phyloP scores from a whole-genome alignment of 2,113 vertebrate species.

The Parus major region DNA sequence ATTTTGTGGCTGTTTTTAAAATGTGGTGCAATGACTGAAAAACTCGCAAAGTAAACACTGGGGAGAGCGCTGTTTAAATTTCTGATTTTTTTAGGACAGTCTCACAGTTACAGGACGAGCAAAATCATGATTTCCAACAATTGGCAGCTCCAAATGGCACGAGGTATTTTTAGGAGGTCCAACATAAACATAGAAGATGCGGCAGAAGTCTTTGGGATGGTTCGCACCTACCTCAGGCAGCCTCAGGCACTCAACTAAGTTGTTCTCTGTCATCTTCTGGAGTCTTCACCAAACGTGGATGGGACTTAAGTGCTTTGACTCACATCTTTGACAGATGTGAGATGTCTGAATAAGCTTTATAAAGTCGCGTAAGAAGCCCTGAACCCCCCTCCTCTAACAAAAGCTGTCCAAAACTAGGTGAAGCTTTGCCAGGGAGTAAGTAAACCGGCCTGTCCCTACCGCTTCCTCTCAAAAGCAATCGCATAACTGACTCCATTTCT shows the following conservation, averaged over 20 bases:
- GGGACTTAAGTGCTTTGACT: background rate
- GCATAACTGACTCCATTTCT: background rate
- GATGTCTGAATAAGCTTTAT: background rate
- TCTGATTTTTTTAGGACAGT: background rate
- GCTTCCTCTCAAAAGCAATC: slow-evolving; percentile 13
- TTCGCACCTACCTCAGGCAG: background rate
- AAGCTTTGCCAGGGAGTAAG: background rate
- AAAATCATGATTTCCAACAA: slow-evolving; percentile 5
- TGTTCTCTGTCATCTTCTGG: background rate
- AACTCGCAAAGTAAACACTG: background rate
- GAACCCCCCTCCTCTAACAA: background rate
- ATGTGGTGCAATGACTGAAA: background rate
- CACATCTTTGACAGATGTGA: slow-evolving; percentile 3
- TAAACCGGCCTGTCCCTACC: background rate
- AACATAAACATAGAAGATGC: slow-evolving; percentile 2
- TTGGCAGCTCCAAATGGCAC: background rate
- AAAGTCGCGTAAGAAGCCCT: background rate
- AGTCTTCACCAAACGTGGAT: background rate
- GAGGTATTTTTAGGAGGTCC: background rate
- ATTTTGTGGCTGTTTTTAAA: background rate
- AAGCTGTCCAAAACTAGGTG: background rate
- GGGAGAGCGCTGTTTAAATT: background rate
- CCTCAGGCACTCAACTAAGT: background rate
- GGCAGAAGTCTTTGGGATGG: background rate
- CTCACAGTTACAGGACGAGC: background rate